Percentiles rank a stretch among this genome's conserved stretches.
Conservation (phyloP, 2,113 vertebrate genomes). For the Phyllostomus discolor region DNA sequence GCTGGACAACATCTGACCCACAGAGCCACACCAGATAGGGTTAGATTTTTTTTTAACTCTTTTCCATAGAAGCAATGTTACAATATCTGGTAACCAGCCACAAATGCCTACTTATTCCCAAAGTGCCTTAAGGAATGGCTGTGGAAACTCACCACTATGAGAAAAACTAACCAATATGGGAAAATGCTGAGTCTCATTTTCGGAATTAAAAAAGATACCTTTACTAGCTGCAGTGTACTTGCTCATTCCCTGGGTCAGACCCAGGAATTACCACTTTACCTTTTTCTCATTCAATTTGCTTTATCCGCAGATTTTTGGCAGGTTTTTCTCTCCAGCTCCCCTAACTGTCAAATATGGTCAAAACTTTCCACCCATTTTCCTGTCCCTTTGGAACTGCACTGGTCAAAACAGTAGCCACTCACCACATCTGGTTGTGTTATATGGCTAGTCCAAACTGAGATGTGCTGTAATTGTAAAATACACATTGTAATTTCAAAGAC, state of each 20-base stretch:
- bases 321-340: background rate
- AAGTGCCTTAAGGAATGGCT: background rate
- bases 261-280: background rate
- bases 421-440: background rate
- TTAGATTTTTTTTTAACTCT: background rate
- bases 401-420: background rate
- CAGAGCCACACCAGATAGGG: no score
- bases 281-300: background rate
- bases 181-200: background rate
- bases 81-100: background rate
- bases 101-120: background rate
- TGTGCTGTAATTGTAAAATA: background rate
- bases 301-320: background rate
- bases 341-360: background rate
- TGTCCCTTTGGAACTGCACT: background rate
- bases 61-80: background rate
- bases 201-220: background rate
- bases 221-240: background rate
- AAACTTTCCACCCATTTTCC: background rate
- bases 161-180: background rate
- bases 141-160: background rate
- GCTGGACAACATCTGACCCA: no score
- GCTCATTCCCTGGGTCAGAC: background rate
- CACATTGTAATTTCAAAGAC: background rate
- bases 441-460: background rate